A percentile compares a stretch with the other conserved stretches of the same genome.
phyloP scores from a whole-genome alignment of 2,113 vertebrate genomes.

The Genyomyrus donnyi region DNA sequence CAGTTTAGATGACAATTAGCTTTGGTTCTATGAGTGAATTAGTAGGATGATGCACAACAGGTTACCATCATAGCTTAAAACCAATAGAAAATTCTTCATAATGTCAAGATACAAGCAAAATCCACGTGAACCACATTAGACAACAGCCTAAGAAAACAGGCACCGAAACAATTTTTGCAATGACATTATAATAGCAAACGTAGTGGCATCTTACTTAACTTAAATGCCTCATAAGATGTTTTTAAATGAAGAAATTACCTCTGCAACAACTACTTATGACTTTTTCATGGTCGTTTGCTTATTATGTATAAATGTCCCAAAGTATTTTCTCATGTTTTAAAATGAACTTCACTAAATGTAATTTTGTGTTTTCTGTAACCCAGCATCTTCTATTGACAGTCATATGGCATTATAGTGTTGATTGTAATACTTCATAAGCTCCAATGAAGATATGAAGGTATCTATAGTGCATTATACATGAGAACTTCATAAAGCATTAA shows the following conservation, averaged over 20 bases:
- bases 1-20: too few relatives aligned
- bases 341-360: not conserved
- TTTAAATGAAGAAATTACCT: not conserved
- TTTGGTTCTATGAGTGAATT: too few relatives aligned
- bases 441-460: too few relatives aligned
- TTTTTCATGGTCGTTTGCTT: not conserved
- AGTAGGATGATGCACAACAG: too few relatives aligned
- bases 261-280: not conserved
- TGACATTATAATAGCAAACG: not conserved
- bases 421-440: too few relatives aligned
- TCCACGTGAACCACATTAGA: not conserved
- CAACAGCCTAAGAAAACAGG: not conserved
- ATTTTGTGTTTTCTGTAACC: too few relatives aligned
- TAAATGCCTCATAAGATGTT: not conserved
- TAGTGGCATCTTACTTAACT: not conserved
- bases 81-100: too few relatives aligned
- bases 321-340: not conserved
- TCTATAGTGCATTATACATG: not conserved
- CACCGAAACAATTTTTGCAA: not conserved
- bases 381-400: too few relatives aligned
- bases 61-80: too few relatives aligned
- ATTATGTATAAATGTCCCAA: not conserved
- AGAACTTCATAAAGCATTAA: not conserved
- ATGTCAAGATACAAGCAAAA: too few relatives aligned
- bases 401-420: too few relatives aligned